Base-by-base conservation (phyloP, 2,113 vertebrate species). In the Corythoichthys intestinalis region DNA sequence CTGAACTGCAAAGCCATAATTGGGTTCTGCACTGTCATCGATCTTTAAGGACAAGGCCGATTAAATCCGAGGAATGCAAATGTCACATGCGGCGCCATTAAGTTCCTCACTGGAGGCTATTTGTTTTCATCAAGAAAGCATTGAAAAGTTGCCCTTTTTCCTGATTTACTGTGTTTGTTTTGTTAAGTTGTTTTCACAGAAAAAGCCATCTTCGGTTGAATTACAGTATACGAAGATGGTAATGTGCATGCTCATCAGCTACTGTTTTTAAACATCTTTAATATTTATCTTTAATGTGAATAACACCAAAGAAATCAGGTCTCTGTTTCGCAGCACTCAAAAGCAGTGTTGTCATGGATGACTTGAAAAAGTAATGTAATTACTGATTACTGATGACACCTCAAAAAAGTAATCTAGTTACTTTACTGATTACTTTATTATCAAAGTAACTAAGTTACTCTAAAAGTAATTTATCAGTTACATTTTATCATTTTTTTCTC, bases 21-120 rank as follows among this genome's bases (percentile, higher is more conserved):
- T 79, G 60, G 67, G 50, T 75, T 77, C 75, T 79, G 59, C 38
- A 35, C 50, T 71, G 50, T 79, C 67, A 86, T 79, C 76, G 77
- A 83, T 86, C 77, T 83, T 80, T 80, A 69, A 77, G 68, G 79
- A 79, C 74, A 78, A 69, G 50, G 69, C 68, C 65, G 54, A 74
- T 85, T 81, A 65, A 82, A 80, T 83, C 84, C 76, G 73, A 72
- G 70, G 49, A 66, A 75, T 81, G 67, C 77, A 83, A 87, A 86
- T 87, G 83, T 80, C 85, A 79, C 56, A 56, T 60, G 73, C 67
- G 49, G 28, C 76, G 75, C 67, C 72, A 66, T 87, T 80, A 77
- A 74, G 72, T 74, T 74, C 5, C 4, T 46, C 4, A 14, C 68
- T 71, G 50, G 53, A 72, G 71, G 79, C 73, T 53, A 77, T 84